Base-by-base conservation (phyloP, 2,113 vertebrate species). In the Alethe diademata region DNA sequence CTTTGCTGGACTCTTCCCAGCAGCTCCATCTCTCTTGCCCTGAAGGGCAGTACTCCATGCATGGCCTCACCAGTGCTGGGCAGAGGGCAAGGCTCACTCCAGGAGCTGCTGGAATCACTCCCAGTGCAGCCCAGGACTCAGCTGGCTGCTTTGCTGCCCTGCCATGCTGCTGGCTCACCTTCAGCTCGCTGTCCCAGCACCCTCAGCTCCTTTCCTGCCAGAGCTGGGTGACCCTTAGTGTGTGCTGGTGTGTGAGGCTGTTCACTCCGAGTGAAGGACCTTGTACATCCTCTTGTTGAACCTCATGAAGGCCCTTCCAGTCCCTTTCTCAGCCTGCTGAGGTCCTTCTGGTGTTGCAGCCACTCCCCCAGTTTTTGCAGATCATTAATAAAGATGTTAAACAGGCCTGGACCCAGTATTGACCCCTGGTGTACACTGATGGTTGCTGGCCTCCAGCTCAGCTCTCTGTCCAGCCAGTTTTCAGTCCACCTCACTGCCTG, bases 301-400 rank as follows among this genome's bases (percentile, higher is more conserved):
- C 40, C 15, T 69, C 15, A 0, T 18, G 35, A 87, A 26, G 60
- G 35, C 72, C 50, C 67, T 61, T 35, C 31, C 56, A 78, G 70
- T 19, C 28, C 2, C 0, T 51, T 74, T 28, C 83, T 83, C 16
- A 57, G 36, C 58, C 62, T 45, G 4, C 31, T 29, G 48, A 64
- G 67, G 14, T 38, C 40, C 24, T 15, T 76, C 58, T 82, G 92
- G 23, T 54, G 6, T n/a, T 24, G 51, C 48, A 72, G 66, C 28
- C 48, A 8, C 58, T 72, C 20, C 57, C 22, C 56, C 53, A 57
- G 67, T 14, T 88, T 22, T 80, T 82, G 24, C 54, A 92, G 50
- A 31, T 75, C 11, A 1, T 66, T 91, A 96, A 96, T 96, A 96
- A 94, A 94, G 90, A 47, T 81, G 26, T 91, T 91, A 47, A 78